Evolutionary conservation across 2,888 invertebrate species (phyloP).

Genomic region (Suillia variegata): DNA sequence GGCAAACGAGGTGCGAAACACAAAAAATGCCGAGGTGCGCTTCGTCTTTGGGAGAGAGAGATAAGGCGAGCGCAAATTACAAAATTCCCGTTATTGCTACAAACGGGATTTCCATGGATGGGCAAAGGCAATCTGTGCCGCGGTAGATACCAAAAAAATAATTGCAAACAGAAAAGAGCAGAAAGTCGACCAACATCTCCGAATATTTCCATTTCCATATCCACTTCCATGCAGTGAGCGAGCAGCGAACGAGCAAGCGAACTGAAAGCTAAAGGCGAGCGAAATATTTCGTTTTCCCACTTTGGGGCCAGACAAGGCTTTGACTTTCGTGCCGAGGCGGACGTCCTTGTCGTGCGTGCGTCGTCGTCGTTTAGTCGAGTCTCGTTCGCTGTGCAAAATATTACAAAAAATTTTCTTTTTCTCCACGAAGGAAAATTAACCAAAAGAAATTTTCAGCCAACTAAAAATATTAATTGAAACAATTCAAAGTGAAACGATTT

Average conservation of each 20-base stretch:
- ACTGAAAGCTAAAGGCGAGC: too few relatives aligned
- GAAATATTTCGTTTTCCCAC: slow-evolving; percentile 32
- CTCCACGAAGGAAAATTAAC: slow-evolving; percentile 13
- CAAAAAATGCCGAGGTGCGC: not conserved
- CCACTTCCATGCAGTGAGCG: not conserved
- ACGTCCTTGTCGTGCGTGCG: slow-evolving; percentile 41
- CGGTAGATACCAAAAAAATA: slow-evolving; percentile 1
- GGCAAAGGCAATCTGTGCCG: not conserved
- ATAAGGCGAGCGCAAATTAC: not conserved
- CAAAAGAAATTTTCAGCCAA: slow-evolving; percentile 12
- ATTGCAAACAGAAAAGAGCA: too few relatives aligned
- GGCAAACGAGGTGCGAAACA: too few relatives aligned
- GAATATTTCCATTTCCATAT: not conserved
- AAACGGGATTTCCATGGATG: not conserved
- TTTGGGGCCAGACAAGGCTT: slow-evolving; percentile 33
- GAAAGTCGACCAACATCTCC: too few relatives aligned
- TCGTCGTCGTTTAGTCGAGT: slow-evolving; percentile 32
- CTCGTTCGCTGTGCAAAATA: too few relatives aligned
- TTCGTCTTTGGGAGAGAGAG: too few relatives aligned
- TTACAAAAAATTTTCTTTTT: too few relatives aligned
- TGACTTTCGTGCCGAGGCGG: slow-evolving; percentile 35
- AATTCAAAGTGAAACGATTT: too few relatives aligned
- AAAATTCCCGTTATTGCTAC: slow-evolving; percentile 1
- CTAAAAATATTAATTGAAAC: not conserved
- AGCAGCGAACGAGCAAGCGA: too few relatives aligned